phyloP scores from a whole-genome alignment of 2,797 vertebrate genomes.

The Anabacerthia variegaticeps region DNA sequence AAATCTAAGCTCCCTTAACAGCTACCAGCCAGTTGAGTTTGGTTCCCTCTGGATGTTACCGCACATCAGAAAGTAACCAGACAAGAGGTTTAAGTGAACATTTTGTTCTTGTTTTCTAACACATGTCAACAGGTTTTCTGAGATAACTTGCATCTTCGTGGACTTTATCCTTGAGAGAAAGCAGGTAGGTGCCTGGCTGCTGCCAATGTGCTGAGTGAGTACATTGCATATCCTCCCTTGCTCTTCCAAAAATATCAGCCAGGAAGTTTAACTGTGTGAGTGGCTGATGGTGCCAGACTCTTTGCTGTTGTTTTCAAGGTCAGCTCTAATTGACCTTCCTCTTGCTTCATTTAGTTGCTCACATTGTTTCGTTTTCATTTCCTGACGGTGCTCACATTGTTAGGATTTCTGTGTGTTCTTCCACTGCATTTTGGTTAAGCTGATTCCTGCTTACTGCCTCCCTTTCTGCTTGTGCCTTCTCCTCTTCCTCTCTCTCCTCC shows the following conservation, averaged over 20 bases:
- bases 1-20: neutral
- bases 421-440: neutral
- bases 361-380: neutral
- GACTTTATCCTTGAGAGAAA: constrained; percentile 2
- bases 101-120: constrained; percentile 26
- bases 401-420: neutral
- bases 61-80: neutral
- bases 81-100: neutral
- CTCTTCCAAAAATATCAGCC: constrained; percentile 8
- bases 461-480: neutral
- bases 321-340: neutral
- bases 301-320: constrained; percentile 7
- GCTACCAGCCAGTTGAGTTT: neutral
- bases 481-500: neutral
- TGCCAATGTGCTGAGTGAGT: neutral
- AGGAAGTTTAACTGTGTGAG: neutral
- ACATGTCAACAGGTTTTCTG: constrained; percentile 2
- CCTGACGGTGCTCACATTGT: neutral
- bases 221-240: neutral
- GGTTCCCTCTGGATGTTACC: neutral
- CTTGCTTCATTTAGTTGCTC: neutral
- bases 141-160: neutral
- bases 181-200: neutral
- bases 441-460: neutral
- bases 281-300: neutral